A percentile compares a stretch with the other conserved stretches of the same genome.
Evolutionary conservation across 2,113 vertebrate genomes (phyloP).

Genomic region (Suricata suricatta): DNA sequence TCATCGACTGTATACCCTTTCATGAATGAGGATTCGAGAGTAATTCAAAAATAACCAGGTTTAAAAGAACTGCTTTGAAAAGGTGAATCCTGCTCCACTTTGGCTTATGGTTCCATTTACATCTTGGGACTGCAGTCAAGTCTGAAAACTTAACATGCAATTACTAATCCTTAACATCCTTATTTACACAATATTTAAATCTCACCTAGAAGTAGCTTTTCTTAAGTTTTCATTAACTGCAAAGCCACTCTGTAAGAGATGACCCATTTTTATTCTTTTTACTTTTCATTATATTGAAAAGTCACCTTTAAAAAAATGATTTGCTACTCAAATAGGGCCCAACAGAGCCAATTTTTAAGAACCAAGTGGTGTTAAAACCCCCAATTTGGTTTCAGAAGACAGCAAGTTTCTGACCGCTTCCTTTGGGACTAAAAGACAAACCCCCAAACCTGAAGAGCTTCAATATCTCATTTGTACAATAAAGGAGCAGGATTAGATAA

Average conservation of each 20-base stretch:
- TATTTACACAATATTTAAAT: not conserved
- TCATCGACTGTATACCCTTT: not conserved
- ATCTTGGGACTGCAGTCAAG: not conserved
- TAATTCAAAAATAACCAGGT: not conserved
- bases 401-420: not conserved
- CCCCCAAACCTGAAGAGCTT: not conserved
- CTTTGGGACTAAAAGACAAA: not conserved
- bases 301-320: not conserved
- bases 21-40: not conserved
- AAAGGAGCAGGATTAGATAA: not conserved
- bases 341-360: not conserved
- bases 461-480: not conserved
- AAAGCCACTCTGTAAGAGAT: not conserved
- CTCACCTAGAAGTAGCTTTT: not conserved
- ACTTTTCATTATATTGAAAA: slow-evolving; percentile 17
- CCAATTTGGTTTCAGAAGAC: not conserved
- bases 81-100: not conserved
- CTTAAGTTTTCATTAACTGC: not conserved
- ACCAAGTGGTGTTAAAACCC: not conserved
- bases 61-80: not conserved
- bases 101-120: not conserved
- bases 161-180: not conserved
- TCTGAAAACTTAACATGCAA: not conserved
- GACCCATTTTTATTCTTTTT: not conserved
- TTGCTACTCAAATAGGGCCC: not conserved